A percentile compares a stretch with the other conserved stretches of the same genome.
Conservation (phyloP, 2,797 vertebrate species). For the Sebastiscus tertius region DNA sequence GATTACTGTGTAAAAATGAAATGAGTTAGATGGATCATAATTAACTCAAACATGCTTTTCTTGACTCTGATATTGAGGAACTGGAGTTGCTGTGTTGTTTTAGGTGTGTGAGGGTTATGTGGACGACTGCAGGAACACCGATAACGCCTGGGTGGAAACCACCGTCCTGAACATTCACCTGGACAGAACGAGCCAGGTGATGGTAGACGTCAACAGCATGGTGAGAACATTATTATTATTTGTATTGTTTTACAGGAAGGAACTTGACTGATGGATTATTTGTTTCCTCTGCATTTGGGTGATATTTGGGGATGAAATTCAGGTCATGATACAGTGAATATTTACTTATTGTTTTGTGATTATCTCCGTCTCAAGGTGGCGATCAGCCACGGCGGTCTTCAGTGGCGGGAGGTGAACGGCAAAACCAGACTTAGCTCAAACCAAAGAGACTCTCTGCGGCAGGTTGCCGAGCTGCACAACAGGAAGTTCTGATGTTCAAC, state of each 20-base stretch:
- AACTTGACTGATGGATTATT: neutral
- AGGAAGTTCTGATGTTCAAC: conserved; percentile 80
- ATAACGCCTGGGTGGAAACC: conserved; percentile 93
- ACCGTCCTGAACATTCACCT: conserved; percentile 89
- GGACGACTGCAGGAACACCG: conserved; percentile 93
- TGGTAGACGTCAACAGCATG: conserved; percentile 77
- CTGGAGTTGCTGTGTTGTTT: conserved; percentile 18
- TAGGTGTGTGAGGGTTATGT: conserved; percentile 91
- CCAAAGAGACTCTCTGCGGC: conserved; percentile 85
- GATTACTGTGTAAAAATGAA: neutral
- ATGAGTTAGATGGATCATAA: neutral
- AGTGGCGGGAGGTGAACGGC: conserved; percentile 88
- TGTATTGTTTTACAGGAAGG: neutral
- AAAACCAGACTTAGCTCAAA: conserved; percentile 77
- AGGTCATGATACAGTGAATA: neutral
- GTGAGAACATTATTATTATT: conserved; percentile 64
- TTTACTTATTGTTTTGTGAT: neutral
- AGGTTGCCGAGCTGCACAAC: conserved; percentile 77
- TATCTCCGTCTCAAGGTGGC: conserved; percentile 49
- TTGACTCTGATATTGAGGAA: neutral
- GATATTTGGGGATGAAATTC: neutral
- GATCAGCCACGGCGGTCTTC: conserved; percentile 54
- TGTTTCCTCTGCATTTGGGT: neutral
- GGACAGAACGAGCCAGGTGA: conserved; percentile 65
- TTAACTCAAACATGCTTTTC: neutral